Evolutionary conservation across 2,888 invertebrate species (phyloP), one percentile per base, ranked within the genome.

Genomic region (Nezara viridula): DNA sequence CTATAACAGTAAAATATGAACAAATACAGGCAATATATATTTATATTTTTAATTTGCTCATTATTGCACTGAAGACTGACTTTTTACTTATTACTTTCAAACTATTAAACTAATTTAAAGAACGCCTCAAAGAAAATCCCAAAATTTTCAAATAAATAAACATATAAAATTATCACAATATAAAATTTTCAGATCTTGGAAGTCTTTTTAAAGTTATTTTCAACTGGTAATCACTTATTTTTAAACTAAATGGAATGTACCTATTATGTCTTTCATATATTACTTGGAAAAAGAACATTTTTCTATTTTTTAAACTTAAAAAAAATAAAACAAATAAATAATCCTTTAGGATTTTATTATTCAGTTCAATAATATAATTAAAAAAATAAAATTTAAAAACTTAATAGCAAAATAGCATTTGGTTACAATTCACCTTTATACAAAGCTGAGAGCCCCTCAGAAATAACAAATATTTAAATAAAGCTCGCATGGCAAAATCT

Each of bases 91-190:
- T 24, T 40, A 1, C 2, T 40, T 40, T 77, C 24, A 77, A 77
- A 6, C n/a, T 0, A 44, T n/a, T 47, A 81, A 81, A 40, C 66
- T 73, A 73, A 73, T 37, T 37, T n/a, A n/a, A n/a, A 44, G 10
- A 44, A 44, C 44, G 10, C 9, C 77, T 77, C 12, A 44, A 77
- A 37, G 44, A 77, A 40, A 44, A 12, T 32, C 77, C 77, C 21
- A 40, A 14, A 7, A 37, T n/a, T 44, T 81, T n/a, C 14, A 81
- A 77, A 47, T n/a, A 44, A 81, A 81, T 81, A 81, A n/a, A 77
- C 77, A 21, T 77, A 77, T 77, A 77, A 40, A 81, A 81, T 44
- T 81, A 81, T 81, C 81, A 81, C 81, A 81, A 81, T 81, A 81
- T 44, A 81, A 81, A 44, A 44, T 37, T 81, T 81, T 81, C 81